Evolutionary conservation across 2,888 invertebrate species (phyloP).

Genomic region (Globia sparganii): DNA sequence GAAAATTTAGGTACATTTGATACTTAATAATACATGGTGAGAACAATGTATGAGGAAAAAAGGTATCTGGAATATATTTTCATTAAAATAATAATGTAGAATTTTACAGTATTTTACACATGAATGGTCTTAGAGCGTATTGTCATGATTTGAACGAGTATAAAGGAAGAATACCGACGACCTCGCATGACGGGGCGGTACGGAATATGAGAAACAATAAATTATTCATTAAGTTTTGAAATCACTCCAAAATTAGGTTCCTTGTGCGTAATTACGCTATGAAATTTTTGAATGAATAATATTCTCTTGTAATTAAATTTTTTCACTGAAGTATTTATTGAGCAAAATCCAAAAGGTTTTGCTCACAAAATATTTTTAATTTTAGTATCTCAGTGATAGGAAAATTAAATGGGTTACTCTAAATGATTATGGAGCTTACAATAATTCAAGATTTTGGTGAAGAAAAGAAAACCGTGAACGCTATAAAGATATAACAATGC

Average conservation of each 20-base stretch:
- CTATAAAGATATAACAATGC: no score
- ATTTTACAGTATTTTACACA: neutral
- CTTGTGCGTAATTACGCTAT: conserved; percentile 25
- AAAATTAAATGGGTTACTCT: neutral
- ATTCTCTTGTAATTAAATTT: neutral
- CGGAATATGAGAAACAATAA: neutral
- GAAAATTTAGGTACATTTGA: neutral
- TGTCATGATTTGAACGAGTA: neutral
- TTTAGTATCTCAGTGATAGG: neutral
- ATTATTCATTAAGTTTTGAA: conserved; percentile 19
- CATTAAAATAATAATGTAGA: neutral
- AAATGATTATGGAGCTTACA: no score
- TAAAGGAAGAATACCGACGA: neutral
- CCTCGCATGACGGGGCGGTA: neutral
- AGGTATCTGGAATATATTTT: neutral
- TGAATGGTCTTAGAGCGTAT: neutral
- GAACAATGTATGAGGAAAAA: conserved; percentile 5
- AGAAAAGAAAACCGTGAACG: neutral
- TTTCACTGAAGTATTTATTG: neutral
- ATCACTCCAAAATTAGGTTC: neutral
- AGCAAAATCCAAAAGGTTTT: neutral
- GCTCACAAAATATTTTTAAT: neutral
- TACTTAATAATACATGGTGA: neutral
- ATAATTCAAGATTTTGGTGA: neutral
- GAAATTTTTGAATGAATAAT: conserved; percentile 20